A percentile compares a stretch with the other conserved stretches of the same genome.
phyloP scores from a whole-genome alignment of 2,113 vertebrate genomes.

The Acrocephalus kingi region DNA sequence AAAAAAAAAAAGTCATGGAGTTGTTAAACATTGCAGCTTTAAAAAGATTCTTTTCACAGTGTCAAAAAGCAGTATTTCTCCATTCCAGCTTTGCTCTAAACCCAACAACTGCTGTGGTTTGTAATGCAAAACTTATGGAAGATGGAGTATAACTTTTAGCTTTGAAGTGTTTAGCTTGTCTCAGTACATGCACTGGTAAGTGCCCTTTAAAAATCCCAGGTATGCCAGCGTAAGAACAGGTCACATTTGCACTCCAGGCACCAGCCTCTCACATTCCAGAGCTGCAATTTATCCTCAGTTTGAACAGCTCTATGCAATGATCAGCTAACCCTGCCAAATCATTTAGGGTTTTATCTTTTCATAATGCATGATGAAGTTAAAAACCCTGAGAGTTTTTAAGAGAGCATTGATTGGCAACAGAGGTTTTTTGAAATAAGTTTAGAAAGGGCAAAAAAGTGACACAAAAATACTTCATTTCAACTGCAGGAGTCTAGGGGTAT shows the following conservation, averaged over 20 bases:
- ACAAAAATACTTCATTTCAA: conserved; percentile 65
- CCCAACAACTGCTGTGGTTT: not conserved
- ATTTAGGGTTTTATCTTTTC: conserved; percentile 43
- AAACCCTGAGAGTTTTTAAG: conserved; percentile 64
- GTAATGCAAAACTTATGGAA: not conserved
- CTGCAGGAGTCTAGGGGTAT: conserved; percentile 10
- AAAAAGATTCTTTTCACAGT: conserved; percentile 60
- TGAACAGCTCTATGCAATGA: not conserved
- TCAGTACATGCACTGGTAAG: conserved; percentile 3
- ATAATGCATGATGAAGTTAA: conserved; percentile 22
- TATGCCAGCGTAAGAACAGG: not conserved
- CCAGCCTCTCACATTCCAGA: conserved; percentile 19
- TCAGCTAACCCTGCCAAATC: conserved; percentile 27
- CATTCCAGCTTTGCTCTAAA: conserved; percentile 36
- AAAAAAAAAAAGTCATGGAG: not conserved
- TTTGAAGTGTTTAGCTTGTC: conserved; percentile 28
- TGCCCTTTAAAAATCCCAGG: conserved; percentile 5
- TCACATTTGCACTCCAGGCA: conserved; percentile 20
- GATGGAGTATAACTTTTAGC: not conserved
- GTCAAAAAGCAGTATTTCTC: conserved; percentile 42
- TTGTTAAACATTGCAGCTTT: conserved; percentile 30
- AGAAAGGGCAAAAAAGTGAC: conserved; percentile 40
- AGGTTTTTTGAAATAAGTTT: conserved; percentile 25
- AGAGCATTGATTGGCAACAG: conserved; percentile 32
- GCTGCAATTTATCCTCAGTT: conserved; percentile 18